These are phyloP conservation scores for Rynchops niger DNA, from an alignment of 2,113 vertebrate genomes.

Conservation along the genomic window DNA sequence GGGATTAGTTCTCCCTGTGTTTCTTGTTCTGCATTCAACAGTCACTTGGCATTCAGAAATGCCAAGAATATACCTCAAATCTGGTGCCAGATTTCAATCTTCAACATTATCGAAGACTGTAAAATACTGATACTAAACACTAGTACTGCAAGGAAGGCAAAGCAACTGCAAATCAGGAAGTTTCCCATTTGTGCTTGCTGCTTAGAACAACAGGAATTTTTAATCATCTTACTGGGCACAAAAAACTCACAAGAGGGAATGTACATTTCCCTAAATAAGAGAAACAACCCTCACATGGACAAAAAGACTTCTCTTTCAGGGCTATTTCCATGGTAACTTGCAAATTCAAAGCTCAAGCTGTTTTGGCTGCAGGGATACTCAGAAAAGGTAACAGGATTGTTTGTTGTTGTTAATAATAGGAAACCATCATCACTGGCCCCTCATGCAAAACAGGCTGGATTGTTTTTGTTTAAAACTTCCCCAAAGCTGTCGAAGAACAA, in stretches of 20 bases:
- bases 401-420: background rate
- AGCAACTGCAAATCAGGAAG: background rate
- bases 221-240: background rate
- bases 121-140: background rate
- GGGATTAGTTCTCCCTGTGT: background rate
- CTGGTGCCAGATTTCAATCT: background rate
- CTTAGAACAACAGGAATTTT: background rate
- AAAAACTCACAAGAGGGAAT: background rate
- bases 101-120: background rate
- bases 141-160: background rate
- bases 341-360: slow-evolving; percentile 1
- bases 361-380: slow-evolving; percentile 4
- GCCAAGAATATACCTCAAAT: background rate
- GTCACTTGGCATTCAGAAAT: background rate
- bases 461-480: background rate
- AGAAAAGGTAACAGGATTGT: background rate
- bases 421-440: background rate
- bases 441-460: background rate
- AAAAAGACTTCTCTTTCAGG: background rate
- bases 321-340: slow-evolving; percentile 51
- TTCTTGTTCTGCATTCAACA: background rate
- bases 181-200: background rate
- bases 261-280: background rate
- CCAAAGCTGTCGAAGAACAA: background rate
- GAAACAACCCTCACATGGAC: background rate